Conservation (phyloP, 2,888 invertebrate genomes). For the Mystacides longicornis region DNA sequence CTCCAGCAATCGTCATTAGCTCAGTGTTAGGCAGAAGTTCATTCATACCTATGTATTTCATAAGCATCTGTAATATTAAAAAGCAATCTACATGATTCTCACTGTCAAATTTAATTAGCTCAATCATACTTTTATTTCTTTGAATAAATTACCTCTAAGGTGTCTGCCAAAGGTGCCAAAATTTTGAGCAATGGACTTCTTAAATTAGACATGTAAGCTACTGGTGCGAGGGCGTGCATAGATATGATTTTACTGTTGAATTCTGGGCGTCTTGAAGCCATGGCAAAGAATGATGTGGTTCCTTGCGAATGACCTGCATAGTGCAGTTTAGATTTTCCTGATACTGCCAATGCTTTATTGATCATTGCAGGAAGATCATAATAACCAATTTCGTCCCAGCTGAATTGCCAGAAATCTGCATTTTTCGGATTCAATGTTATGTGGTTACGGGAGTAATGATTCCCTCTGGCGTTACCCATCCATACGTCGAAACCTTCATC, state of each 20-base stretch:
- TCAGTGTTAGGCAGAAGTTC: constrained; percentile 44
- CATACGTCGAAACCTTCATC: constrained; percentile 58
- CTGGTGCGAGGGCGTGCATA: constrained; percentile 52
- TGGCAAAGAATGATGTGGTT: constrained; percentile 50
- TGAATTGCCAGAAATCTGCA: constrained; percentile 42
- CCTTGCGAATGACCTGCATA: constrained; percentile 79
- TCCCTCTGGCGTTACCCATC: constrained; percentile 65
- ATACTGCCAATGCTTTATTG: constrained; percentile 56
- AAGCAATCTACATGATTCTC: background rate
- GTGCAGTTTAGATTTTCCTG: constrained; percentile 54
- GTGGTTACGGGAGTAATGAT: constrained; percentile 44
- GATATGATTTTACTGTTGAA: constrained; percentile 50
- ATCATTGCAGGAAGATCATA: constrained; percentile 76
- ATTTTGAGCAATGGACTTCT: constrained; percentile 44
- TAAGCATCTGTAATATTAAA: constrained; percentile 28
- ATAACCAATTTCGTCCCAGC: constrained; percentile 73
- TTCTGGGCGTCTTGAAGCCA: constrained; percentile 46
- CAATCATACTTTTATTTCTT: too few relatives aligned
- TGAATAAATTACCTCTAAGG: constrained; percentile 41
- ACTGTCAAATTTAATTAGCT: too few relatives aligned
- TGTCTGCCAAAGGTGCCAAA: constrained; percentile 40
- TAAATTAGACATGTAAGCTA: constrained; percentile 46
- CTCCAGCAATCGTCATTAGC: constrained; percentile 31
- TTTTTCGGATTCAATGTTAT: constrained; percentile 31
- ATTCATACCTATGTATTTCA: constrained; percentile 35